phyloP scores from a whole-genome alignment of 2,888 invertebrate genomes.

The Ormyrus thymus region DNA sequence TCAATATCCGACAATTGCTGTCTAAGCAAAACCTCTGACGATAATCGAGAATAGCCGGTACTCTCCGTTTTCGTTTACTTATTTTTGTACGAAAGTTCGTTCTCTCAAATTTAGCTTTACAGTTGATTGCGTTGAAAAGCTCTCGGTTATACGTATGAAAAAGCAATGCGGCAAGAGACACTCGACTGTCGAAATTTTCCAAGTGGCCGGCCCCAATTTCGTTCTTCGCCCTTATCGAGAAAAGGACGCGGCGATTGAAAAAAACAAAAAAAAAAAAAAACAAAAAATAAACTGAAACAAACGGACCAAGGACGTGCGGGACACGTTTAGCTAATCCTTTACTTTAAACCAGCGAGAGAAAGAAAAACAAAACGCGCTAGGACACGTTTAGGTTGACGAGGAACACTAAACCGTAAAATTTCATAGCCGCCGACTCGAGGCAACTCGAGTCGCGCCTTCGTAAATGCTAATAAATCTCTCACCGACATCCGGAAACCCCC shows the following conservation, averaged over 20 bases:
- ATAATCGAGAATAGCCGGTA: background rate
- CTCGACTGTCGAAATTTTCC: constrained; percentile 19
- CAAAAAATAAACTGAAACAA: background rate
- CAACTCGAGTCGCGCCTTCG: constrained; percentile 10
- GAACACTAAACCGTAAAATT: constrained; percentile 51
- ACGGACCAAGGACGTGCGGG: constrained; percentile 51
- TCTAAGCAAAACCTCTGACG: background rate
- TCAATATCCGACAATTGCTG: constrained; percentile 23
- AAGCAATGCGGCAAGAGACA: background rate
- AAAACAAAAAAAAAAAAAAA: background rate
- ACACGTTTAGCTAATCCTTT: constrained; percentile 36
- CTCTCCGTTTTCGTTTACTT: background rate
- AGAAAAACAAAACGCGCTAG: constrained; percentile 40
- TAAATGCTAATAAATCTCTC: background rate
- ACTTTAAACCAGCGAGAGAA: constrained; percentile 21
- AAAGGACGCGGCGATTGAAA: background rate
- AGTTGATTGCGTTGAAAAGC: no score
- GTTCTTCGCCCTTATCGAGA: background rate
- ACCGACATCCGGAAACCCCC: no score
- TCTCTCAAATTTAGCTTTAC: no score
- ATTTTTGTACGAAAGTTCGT: background rate
- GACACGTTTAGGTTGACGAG: constrained; percentile 52
- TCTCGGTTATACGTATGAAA: no score
- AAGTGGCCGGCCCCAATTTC: constrained; percentile 40
- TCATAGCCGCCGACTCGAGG: constrained; percentile 30